Evolutionary conservation across 1,140 invertebrate species (phyloP), one percentile per base, ranked within the genome.

Genomic region (Bilobella aurantiaca): DNA sequence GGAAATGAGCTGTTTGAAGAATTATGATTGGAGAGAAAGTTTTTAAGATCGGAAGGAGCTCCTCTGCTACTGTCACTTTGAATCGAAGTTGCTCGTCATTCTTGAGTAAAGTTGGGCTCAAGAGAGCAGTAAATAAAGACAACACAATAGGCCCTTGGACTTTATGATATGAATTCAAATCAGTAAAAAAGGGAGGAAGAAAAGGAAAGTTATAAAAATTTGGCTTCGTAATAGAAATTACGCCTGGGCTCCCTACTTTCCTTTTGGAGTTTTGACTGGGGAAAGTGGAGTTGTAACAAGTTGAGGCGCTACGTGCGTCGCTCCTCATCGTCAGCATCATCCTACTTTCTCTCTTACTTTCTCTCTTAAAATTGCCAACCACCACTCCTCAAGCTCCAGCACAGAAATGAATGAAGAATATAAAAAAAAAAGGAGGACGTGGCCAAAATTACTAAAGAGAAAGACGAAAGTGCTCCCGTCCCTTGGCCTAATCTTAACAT

Each of bases 161-260:
- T 60, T 71, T 69, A 69, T 63, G 67, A 65, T 67, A 69, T 71
- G 69, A 71, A 73, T 73, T 73, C 69, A 73, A 71, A 73, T 73
- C 64, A 68, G 68, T 53, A n/a, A 12, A 16, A 53, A 53, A 42
- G 34, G 18, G 18, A 18, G 18, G 49, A 53, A 23, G 49, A 23
- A 53, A 23, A 8, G 23, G 23, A 23, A 53, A 23, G 5, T 18
- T 53, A 53, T 42, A 42, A 42, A 65, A 68, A 73, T 73, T 73
- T 67, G 70, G 70, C 62, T 69, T 64, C 68, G 59, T 72, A 72
- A 72, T 72, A 72, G 70, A 72, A 72, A 72, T 72, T 72, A 72
- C 68, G 49, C 63, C 59, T 42, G 25, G 21, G 18, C 21, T n/a
- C n/a, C n/a, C n/a, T n/a, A n/a, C n/a, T n/a, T n/a, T n/a, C n/a